phyloP scores from a whole-genome alignment of 1,140 invertebrate genomes.

The Brachionus angularis region DNA sequence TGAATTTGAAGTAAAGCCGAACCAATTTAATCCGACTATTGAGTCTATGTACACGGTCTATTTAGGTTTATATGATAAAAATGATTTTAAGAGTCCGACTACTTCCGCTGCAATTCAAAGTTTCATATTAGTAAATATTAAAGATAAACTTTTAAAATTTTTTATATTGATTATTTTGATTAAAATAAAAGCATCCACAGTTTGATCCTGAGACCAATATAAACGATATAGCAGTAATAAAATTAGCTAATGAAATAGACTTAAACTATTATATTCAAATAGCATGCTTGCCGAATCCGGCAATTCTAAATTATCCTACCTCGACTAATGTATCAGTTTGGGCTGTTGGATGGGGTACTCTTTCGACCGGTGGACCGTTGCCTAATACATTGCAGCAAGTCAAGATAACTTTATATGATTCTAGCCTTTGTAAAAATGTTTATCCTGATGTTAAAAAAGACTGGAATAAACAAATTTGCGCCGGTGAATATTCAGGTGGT shows the following conservation, averaged over 20 bases:
- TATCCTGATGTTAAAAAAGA: not conserved
- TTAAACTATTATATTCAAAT: constrained; percentile 12
- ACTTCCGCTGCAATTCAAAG: not conserved
- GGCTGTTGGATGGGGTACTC: constrained; percentile 29
- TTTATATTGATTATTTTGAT: not conserved
- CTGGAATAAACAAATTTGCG: constrained; percentile 37
- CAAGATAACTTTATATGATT: constrained; percentile 17
- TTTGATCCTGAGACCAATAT: not conserved
- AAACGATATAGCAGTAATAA: constrained; percentile 31
- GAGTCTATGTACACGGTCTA: constrained; percentile 40
- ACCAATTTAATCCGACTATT: constrained; percentile 9
- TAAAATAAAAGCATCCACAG: constrained; percentile 1
- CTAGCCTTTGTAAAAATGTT: not conserved
- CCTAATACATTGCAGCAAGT: constrained; percentile 16
- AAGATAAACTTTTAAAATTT: too few relatives aligned
- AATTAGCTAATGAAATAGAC: not conserved
- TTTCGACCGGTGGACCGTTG: not conserved
- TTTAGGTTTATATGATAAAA: constrained; percentile 17
- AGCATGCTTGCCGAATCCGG: constrained; percentile 5
- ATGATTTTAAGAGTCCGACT: not conserved
- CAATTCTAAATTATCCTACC: not conserved
- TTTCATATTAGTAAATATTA: not conserved
- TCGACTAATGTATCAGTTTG: not conserved
- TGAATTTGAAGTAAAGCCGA: not conserved
- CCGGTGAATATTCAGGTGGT: constrained; percentile 16